Conservation (phyloP, 2,888 invertebrate genomes). For the Lordiphosa fenestrarum region DNA sequence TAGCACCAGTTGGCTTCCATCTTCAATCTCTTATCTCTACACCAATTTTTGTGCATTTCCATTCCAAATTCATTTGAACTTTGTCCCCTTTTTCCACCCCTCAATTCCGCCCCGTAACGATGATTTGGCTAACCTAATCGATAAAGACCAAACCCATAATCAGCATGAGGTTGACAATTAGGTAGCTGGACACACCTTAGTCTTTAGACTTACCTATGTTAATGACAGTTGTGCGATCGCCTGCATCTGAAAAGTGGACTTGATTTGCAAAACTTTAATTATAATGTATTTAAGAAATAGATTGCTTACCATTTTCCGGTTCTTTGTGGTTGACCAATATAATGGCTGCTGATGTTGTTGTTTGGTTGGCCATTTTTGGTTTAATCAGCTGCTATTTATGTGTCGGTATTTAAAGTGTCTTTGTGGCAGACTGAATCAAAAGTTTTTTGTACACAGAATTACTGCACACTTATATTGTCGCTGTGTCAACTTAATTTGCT, state of each 20-base stretch:
- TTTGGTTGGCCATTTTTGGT: not conserved
- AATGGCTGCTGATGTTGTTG: constrained; percentile 1
- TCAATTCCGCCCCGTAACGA: constrained; percentile 33
- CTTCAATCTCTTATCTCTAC: no score
- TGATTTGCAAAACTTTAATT: not conserved
- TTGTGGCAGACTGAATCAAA: no score
- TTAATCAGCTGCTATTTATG: not conserved
- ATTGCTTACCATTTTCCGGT: constrained; percentile 28
- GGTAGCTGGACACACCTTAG: not conserved
- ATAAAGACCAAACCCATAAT: not conserved
- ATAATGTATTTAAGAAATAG: not conserved
- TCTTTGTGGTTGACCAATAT: constrained; percentile 6
- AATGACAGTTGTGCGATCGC: constrained; percentile 47
- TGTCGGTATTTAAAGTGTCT: no score
- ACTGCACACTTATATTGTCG: not conserved
- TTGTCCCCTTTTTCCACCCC: not conserved
- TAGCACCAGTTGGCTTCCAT: no score
- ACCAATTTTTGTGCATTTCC: no score
- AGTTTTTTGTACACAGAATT: no score
- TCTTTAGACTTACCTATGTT: constrained; percentile 55
- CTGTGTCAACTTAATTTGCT: constrained; percentile 1
- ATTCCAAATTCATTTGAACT: not conserved
- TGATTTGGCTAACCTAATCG: constrained; percentile 27
- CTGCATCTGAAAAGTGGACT: constrained; percentile 17
- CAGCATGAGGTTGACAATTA: not conserved